Evolutionary conservation across 2,797 vertebrate genomes (phyloP), one percentile per base, ranked within the genome.

Genomic region (Hafferia zeledoni): DNA sequence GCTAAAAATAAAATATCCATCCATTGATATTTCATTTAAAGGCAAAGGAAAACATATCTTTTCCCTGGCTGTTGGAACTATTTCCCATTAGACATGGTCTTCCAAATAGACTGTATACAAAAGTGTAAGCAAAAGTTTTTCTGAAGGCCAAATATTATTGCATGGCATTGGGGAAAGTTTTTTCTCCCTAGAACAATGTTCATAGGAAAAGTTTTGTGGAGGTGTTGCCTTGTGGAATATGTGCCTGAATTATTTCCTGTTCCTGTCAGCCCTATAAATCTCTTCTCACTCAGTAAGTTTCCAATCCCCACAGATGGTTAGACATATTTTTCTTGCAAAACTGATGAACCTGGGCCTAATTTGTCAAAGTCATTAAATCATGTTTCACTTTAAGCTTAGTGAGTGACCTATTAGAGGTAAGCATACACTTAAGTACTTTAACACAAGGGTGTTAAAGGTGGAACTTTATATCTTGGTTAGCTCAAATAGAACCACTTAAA

Each of bases 1-100:
- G 92, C 95, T 96, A 94, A 96, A 97, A 97, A 97, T 97, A 96
- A 97, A 97, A 97, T 96, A 95, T 90, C 96, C 95, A 97, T 97
- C 95, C 95, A 97, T 97, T 97, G 97, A 96, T 97, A 97, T 97
- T 97, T 96, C 94, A 96, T 97, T 97, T 97, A 95, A 95, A 97
- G 84, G 90, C 33, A 87, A 95, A 88, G 85, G 75, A 87, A 97
- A 97, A 95, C 85, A 96, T 90, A 95, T 95, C 46, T 92, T 91
- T 94, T 72, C 53, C 65, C 30, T 88, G 18, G 17, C 89, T 91
- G 61, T 44, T 35, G 59, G 87, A 90, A 86, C 12, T 39, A 28
- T 50, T 88, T 87, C 55, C 39, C 53, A 72, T 89, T 94, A 83
- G 53, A 81, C 87, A 93, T 18, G 55, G 43, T 69, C 28, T 79